These are phyloP conservation scores for Melinaea marsaeus DNA, from an alignment of 2,888 invertebrate genomes.

Conservation along the genomic window DNA sequence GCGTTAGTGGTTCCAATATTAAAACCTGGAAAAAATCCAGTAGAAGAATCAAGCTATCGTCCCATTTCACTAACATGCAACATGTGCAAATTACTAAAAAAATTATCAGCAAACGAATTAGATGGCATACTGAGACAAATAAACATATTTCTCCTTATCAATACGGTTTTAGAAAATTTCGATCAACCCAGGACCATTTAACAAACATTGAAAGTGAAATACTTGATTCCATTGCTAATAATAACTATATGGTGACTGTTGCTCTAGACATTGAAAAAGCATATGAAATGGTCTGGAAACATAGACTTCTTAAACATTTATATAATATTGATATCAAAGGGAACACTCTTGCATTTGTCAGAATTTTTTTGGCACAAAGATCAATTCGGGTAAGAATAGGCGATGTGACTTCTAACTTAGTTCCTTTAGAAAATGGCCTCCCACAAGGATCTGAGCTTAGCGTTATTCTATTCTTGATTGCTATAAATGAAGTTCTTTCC, in stretches of 20 bases:
- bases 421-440: conserved; percentile 19
- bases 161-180: conserved; percentile 26
- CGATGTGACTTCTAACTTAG: conserved; percentile 6
- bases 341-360: conserved; percentile 16
- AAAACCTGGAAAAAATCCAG: conserved; percentile 26
- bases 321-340: conserved; percentile 17
- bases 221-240: conserved; percentile 22
- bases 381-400: conserved; percentile 19
- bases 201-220: conserved; percentile 23
- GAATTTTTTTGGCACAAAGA: conserved; percentile 18
- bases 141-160: conserved; percentile 13
- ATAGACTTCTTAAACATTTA: conserved; percentile 16
- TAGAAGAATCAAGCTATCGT: conserved; percentile 20
- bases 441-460: conserved; percentile 22
- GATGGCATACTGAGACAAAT: conserved; percentile 20
- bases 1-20: conserved; percentile 29
- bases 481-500: conserved; percentile 22
- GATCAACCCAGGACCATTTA: conserved; percentile 26
- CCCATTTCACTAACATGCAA: conserved; percentile 27
- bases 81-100: conserved; percentile 29
- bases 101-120: conserved; percentile 25
- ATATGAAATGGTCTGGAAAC: conserved; percentile 31
- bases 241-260: conserved; percentile 19
- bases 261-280: conserved; percentile 28
- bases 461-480: conserved; percentile 25